A percentile compares a stretch with the other conserved stretches of the same genome.
phyloP scores from a whole-genome alignment of 2,113 vertebrate species.

The Charadrius vociferus region DNA sequence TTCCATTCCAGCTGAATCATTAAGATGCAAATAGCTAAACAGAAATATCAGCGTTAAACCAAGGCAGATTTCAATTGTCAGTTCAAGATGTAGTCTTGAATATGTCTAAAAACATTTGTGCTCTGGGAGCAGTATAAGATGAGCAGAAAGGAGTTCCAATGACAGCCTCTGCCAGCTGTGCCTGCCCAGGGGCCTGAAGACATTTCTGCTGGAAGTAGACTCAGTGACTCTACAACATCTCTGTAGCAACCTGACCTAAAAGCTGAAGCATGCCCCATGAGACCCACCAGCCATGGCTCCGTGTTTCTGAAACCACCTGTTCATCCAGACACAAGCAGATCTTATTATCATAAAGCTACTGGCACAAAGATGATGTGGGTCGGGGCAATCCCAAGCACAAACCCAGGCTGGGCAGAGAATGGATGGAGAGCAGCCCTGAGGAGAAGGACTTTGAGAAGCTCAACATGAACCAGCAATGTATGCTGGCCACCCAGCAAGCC shows the following conservation, averaged over 20 bases:
- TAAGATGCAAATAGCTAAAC: not conserved
- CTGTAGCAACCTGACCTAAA: not conserved
- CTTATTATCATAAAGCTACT: not conserved
- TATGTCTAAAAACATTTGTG: not conserved
- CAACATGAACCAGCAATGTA: no score
- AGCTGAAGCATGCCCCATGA: not conserved
- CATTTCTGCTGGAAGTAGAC: not conserved
- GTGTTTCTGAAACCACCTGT: fast-evolving
- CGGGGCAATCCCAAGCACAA: not conserved
- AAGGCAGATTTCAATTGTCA: not conserved
- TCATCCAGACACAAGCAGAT: not conserved
- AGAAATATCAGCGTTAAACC: not conserved
- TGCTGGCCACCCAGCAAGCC: no score
- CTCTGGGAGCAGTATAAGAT: not conserved
- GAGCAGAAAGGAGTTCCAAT: not conserved
- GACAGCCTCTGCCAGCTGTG: not conserved
- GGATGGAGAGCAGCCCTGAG: no score
- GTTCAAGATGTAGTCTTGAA: not conserved
- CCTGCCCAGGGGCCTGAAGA: not conserved
- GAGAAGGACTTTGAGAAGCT: no score
- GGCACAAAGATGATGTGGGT: not conserved
- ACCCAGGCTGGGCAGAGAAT: no score
- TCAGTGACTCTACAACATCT: fast-evolving
- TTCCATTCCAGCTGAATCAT: not conserved
- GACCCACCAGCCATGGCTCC: fast-evolving